A percentile compares a stretch with the other conserved stretches of the same genome.
Conservation (phyloP, 2,113 vertebrate genomes). For the Paracanthobrama guichenoti region DNA sequence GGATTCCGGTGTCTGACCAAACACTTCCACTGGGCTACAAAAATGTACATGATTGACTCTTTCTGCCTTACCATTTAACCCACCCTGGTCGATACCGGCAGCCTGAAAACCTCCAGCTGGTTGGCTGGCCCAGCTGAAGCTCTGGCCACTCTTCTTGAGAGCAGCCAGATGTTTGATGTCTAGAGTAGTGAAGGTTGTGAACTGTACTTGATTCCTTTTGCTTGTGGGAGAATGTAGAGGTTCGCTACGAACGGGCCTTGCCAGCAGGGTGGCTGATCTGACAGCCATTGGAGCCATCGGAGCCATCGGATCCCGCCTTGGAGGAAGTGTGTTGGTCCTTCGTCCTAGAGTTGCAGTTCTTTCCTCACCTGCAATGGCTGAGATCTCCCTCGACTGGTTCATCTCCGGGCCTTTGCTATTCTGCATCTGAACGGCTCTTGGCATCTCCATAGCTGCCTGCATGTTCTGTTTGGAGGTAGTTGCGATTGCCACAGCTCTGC, state of each 20-base stretch:
- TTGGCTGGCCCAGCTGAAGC: conserved; percentile 84
- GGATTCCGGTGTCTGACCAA: neutral
- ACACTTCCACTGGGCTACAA: conserved; percentile 19
- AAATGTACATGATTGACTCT: conserved; percentile 28
- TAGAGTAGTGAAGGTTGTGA: conserved; percentile 89
- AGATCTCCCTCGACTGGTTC: conserved; percentile 26
- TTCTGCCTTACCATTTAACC: neutral
- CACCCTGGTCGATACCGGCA: conserved; percentile 6
- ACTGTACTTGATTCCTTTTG: conserved; percentile 94
- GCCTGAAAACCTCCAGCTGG: conserved; percentile 34
- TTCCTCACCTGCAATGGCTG: conserved; percentile 66
- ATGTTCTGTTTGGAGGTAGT: conserved; percentile 73
- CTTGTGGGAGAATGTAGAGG: conserved; percentile 92
- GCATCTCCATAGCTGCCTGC: conserved; percentile 46
- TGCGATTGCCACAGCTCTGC: conserved; percentile 65
- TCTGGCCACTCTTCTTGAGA: conserved; percentile 77
- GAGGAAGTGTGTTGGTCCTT: conserved; percentile 64
- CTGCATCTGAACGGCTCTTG: conserved; percentile 37
- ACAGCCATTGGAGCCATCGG: conserved; percentile 49
- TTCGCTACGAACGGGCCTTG: conserved; percentile 75
- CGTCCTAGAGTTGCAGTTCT: conserved; percentile 79
- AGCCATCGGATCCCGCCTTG: conserved; percentile 56
- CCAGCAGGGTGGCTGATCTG: conserved; percentile 68
- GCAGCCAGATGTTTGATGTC: conserved; percentile 78
- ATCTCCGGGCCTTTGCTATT: conserved; percentile 54